Evolutionary conservation across 2,113 vertebrate genomes (phyloP), one percentile per base, ranked within the genome.

Genomic region (Myiozetetes cayanensis): DNA sequence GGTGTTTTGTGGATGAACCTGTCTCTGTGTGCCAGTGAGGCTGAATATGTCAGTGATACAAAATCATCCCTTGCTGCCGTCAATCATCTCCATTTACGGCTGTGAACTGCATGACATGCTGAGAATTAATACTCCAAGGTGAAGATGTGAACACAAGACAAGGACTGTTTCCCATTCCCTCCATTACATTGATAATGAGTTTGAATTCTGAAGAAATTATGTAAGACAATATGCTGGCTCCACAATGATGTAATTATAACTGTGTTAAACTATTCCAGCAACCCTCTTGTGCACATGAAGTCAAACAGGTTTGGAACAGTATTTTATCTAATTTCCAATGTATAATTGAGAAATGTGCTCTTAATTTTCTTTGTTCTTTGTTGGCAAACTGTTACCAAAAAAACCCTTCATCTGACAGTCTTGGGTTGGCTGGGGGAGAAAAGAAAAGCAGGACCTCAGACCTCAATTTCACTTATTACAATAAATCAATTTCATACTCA

Each of bases 401-500:
- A 85, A 66, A 0, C 13, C 25, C 56, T 95, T 97, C 55, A 33
- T 85, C 90, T 95, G 87, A 78, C 33, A 92, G 65, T 82, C 76
- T 96, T 96, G 73, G 35, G 33, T 76, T 97, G 59, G 73, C 87
- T 95, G 91, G 80, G 59, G 72, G 65, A 92, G 94, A 95, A 94
- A 95, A 88, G 95, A 94, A 93, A 84, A 91, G 31, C 63, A 85
- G 61, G 94, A 97, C 95, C 94, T 97, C 91, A 94, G 94, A 97
- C 92, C 95, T 97, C 97, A 95, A 93, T 98, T 97, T 97, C 44
- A 50, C 79, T 97, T 97, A 97, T 96, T 97, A 96, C 97, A 98
- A 97, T 98, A 98, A 98, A 98, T 97, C 94, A 98, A 96, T 97
- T 98, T 98, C 92, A 87, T 96, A 94, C 97, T 98, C 96, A 97